Percentiles rank a stretch among this genome's conserved stretches.
These are phyloP conservation scores for Isotomurus palustris DNA, from an alignment of 2,888 invertebrate genomes.

Conservation along the genomic window DNA sequence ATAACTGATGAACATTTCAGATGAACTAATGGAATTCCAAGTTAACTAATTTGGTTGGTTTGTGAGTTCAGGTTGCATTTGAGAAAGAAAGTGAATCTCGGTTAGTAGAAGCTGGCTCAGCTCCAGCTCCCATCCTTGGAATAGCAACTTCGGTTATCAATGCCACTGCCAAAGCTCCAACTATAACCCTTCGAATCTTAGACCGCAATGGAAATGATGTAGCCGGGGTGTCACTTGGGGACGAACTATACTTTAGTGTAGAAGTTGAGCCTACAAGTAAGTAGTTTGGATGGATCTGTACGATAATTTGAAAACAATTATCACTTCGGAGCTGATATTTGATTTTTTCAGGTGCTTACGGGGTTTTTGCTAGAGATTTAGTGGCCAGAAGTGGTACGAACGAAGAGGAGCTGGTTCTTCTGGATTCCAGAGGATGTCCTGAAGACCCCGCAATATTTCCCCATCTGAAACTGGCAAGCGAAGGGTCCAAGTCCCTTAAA, in stretches of 20 bases:
- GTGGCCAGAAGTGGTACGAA: slow-evolving; percentile 72
- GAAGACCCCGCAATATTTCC: slow-evolving; percentile 57
- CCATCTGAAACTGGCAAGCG: slow-evolving; percentile 43
- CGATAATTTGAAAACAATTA: too few species aligned
- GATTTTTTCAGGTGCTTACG: slow-evolving; percentile 50
- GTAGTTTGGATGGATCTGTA: neutral
- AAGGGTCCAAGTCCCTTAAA: slow-evolving; percentile 47
- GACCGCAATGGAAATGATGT: slow-evolving; percentile 44
- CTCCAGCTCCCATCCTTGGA: slow-evolving; percentile 40
- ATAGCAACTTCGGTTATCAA: slow-evolving; percentile 44
- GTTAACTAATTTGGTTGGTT: too few species aligned
- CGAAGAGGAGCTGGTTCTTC: slow-evolving; percentile 64
- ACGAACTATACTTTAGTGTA: slow-evolving; percentile 39
- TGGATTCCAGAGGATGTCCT: slow-evolving; percentile 73
- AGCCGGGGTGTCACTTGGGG: slow-evolving; percentile 41
- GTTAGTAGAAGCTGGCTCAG: slow-evolving; percentile 30
- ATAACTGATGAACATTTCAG: too few species aligned
- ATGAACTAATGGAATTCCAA: too few species aligned
- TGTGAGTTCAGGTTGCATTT: too few species aligned
- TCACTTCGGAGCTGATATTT: neutral
- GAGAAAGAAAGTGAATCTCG: slow-evolving; percentile 44
- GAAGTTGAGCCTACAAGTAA: slow-evolving; percentile 37
- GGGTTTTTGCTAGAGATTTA: slow-evolving; percentile 65
- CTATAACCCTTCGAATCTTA: slow-evolving; percentile 36
- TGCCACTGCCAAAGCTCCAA: slow-evolving; percentile 43